Evolutionary conservation across 1,140 invertebrate species (phyloP).

Genomic region (Oscheius sp.): DNA sequence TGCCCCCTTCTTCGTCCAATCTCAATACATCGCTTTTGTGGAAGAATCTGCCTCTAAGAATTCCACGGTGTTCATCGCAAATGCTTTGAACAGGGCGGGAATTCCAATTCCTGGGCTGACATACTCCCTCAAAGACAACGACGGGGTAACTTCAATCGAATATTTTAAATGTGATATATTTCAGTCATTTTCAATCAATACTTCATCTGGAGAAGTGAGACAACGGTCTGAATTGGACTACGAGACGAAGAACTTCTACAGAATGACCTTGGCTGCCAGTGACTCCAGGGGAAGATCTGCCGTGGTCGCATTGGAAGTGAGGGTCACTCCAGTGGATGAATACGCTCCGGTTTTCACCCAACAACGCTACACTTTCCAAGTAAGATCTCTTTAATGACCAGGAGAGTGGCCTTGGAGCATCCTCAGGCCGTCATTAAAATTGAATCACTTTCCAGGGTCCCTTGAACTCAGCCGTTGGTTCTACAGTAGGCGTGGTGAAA

Average conservation of each 20-base stretch:
- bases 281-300: slow-evolving; percentile 47
- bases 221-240: slow-evolving; percentile 24
- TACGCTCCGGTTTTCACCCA: slow-evolving; percentile 54
- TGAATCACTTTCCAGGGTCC: slow-evolving; percentile 44
- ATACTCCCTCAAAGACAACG: slow-evolving; percentile 20
- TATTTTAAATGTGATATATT: neutral
- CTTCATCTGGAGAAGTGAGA: slow-evolving; percentile 25
- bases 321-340: slow-evolving; percentile 52
- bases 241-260: slow-evolving; percentile 36
- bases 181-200: slow-evolving; percentile 31
- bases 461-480: slow-evolving; percentile 30
- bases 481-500: slow-evolving; percentile 45
- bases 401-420: no score
- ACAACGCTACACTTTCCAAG: slow-evolving; percentile 51
- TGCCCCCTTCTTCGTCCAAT: slow-evolving; percentile 30
- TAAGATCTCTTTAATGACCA: slow-evolving; percentile 17
- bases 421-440: no score
- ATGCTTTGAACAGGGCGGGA: slow-evolving; percentile 18
- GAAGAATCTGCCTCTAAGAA: neutral
- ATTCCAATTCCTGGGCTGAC: slow-evolving; percentile 4
- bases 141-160: slow-evolving; percentile 22
- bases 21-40: slow-evolving; percentile 13
- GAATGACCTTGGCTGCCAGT: slow-evolving; percentile 42
- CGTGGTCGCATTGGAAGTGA: slow-evolving; percentile 44
- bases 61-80: neutral